These are phyloP conservation scores for Ascaphus truei DNA, from an alignment of 2,113 vertebrate species.

Conservation along the genomic window DNA sequence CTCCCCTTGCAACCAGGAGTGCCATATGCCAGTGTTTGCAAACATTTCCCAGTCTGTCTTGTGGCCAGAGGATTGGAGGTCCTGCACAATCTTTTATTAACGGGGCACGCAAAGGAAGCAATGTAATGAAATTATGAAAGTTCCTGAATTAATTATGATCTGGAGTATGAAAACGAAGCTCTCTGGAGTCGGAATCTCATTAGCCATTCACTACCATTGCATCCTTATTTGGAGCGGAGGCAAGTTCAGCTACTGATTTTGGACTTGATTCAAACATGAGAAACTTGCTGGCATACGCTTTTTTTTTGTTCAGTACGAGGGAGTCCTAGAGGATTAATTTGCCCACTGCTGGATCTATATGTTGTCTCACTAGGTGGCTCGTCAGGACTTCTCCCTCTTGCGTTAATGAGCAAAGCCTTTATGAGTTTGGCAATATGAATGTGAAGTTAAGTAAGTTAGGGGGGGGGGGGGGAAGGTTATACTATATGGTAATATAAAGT, in stretches of 20 bases:
- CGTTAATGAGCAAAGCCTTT: too few relatives aligned
- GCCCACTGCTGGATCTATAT: neutral
- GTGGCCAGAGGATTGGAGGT: conserved; percentile 74
- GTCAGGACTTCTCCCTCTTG: too few relatives aligned
- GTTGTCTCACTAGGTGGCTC: too few relatives aligned
- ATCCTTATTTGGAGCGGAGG: conserved; percentile 79
- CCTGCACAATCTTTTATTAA: conserved; percentile 94
- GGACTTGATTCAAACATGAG: conserved; percentile 81
- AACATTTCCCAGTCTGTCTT: conserved; percentile 58
- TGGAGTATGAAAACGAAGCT: conserved; percentile 89
- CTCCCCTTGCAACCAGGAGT: conserved; percentile 57
- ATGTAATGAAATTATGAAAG: conserved; percentile 98
- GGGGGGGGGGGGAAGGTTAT: too few relatives aligned
- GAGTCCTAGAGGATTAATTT: conserved; percentile 60
- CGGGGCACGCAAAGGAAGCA: conserved; percentile 72
- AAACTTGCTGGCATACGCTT: conserved; percentile 44
- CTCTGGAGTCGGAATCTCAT: conserved; percentile 83
- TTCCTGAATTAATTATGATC: conserved; percentile 98
- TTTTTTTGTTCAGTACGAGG: conserved; percentile 42
- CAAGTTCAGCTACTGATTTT: conserved; percentile 71
- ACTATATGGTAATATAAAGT: too few relatives aligned
- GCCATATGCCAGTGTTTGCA: conserved; percentile 74
- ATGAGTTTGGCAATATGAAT: too few relatives aligned
- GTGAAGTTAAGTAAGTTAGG: too few relatives aligned
- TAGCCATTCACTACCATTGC: conserved; percentile 89